Conservation (phyloP, 2,888 invertebrate species). For the Leptopilina myrica region DNA sequence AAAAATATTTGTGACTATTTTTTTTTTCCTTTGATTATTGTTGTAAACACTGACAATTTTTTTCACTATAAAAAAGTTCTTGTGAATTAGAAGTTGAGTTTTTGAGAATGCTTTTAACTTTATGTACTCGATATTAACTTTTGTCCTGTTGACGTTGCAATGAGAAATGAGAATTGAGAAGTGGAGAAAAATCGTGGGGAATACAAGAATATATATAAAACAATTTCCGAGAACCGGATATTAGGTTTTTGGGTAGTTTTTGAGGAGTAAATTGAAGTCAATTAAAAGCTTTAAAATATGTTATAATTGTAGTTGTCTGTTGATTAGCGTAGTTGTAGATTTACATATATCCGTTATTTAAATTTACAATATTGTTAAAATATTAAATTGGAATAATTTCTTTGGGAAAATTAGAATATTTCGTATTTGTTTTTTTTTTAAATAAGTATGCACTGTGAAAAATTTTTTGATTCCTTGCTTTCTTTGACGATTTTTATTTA, state of each 20-base stretch:
- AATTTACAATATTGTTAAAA: no score
- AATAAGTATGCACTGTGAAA: no score
- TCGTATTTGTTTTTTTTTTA: no score
- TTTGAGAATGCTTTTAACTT: neutral
- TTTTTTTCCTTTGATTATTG: no score
- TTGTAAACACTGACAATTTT: neutral
- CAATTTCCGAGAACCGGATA: constrained; percentile 3
- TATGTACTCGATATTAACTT: neutral
- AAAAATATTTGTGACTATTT: neutral
- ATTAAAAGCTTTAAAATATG: neutral
- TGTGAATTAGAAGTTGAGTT: no score
- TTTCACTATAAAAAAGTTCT: neutral
- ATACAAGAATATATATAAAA: no score
- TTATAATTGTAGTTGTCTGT: neutral
- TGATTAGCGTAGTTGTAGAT: neutral
- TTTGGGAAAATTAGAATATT: neutral
- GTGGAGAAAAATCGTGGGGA: neutral
- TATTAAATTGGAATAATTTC: no score
- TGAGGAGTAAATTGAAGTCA: neutral
- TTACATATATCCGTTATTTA: constrained; percentile 4
- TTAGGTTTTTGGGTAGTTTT: neutral
- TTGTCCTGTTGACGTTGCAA: constrained; percentile 14
- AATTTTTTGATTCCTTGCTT: no score
- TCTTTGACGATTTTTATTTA: neutral
- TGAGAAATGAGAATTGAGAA: neutral